phyloP scores from a whole-genome alignment of 2,113 vertebrate genomes.

The Piaya cayana region DNA sequence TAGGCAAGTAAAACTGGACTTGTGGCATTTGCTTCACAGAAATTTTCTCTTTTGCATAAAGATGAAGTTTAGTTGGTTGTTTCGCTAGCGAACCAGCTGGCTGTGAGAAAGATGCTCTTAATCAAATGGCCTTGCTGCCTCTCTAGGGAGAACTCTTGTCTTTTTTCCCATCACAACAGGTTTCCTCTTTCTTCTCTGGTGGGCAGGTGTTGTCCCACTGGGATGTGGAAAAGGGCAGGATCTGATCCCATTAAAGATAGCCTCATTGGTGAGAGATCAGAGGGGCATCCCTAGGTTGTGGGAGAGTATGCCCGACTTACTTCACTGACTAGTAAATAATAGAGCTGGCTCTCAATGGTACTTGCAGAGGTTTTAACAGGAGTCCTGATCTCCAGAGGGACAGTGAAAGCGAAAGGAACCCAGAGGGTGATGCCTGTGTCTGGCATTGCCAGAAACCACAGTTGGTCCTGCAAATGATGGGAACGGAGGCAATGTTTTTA shows the following conservation, averaged over 20 bases:
- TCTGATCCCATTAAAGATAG: constrained; percentile 54
- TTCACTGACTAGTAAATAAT: constrained; percentile 66
- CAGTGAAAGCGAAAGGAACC: constrained; percentile 53
- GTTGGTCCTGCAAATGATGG: constrained; percentile 6
- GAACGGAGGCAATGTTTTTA: neutral
- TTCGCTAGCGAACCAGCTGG: constrained; percentile 38
- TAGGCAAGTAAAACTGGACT: neutral
- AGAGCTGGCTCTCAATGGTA: constrained; percentile 30
- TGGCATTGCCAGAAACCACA: constrained; percentile 51
- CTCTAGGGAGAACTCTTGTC: constrained; percentile 22
- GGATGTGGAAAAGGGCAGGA: constrained; percentile 55
- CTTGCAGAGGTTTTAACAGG: constrained; percentile 46
- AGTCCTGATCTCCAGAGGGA: constrained; percentile 24
- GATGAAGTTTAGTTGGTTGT: neutral
- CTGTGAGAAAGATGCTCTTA: constrained; percentile 27
- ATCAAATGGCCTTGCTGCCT: neutral
- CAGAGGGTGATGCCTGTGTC: neutral
- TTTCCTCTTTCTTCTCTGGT: constrained; percentile 56
- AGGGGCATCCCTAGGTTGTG: constrained; percentile 53
- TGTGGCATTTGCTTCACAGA: neutral
- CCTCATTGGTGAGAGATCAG: constrained; percentile 11
- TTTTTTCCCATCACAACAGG: constrained; percentile 53
- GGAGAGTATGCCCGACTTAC: constrained; percentile 50
- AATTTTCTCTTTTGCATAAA: constrained; percentile 16
- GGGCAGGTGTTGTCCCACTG: constrained; percentile 55